A percentile compares a stretch with the other conserved stretches of the same genome.
These are phyloP conservation scores for Parauchenoglanis ngamensis DNA, from an alignment of 2,797 vertebrate species.

Conservation along the genomic window DNA sequence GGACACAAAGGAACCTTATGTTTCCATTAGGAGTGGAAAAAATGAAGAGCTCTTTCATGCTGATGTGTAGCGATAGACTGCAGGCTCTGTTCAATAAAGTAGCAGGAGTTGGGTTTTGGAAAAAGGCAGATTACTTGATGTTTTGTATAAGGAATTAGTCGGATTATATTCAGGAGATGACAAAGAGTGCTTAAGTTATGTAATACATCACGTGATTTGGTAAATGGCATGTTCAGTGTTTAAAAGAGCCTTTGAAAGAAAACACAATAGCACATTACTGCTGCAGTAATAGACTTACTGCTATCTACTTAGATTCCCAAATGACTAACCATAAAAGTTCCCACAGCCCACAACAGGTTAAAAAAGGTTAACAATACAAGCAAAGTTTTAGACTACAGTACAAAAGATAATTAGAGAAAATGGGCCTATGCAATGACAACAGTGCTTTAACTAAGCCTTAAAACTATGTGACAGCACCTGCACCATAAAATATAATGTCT, in stretches of 20 bases:
- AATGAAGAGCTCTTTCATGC: not conserved
- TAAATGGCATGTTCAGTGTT: not conserved
- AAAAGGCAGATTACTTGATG: not conserved
- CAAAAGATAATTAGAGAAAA: slow-evolving; percentile 12
- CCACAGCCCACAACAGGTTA: not conserved
- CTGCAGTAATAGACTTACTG: not conserved
- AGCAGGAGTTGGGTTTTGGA: not conserved
- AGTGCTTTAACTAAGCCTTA: not conserved
- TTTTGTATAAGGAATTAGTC: not conserved
- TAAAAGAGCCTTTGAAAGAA: slow-evolving; percentile 1
- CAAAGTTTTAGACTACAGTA: not conserved
- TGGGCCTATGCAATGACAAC: not conserved
- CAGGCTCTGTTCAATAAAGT: not conserved
- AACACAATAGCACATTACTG: not conserved
- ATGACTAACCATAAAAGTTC: slow-evolving; percentile 3
- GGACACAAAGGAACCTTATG: slow-evolving; percentile 21
- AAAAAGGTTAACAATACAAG: slow-evolving; percentile 2
- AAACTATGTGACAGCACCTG: not conserved
- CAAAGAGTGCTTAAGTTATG: not conserved
- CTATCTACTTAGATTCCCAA: not conserved
- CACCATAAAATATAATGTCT: not conserved
- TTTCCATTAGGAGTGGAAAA: slow-evolving; percentile 34
- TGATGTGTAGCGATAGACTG: slow-evolving; percentile 2
- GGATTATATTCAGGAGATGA: not conserved
- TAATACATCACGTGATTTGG: not conserved